These are phyloP conservation scores for Xenus cinereus DNA, from an alignment of 2,113 vertebrate species.

Conservation along the genomic window DNA sequence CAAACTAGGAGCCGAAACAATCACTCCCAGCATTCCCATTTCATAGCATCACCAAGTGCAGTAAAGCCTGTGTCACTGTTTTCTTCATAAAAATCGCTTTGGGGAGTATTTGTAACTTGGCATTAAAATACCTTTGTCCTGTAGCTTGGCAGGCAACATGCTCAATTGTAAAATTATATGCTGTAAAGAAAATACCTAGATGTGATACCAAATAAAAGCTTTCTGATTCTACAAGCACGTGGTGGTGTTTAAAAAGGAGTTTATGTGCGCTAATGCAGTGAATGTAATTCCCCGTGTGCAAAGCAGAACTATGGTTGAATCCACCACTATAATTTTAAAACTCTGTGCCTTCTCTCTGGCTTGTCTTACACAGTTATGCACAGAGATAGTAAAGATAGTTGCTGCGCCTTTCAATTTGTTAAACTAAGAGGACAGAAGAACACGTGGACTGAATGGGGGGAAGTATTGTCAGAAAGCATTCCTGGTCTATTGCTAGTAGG, in stretches of 20 bases:
- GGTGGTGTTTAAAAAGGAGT: neutral
- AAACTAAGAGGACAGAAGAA: neutral
- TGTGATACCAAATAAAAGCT: neutral
- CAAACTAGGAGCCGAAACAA: neutral
- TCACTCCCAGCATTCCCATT: neutral
- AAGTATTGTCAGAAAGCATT: neutral
- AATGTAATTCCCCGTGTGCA: neutral
- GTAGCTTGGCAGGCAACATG: neutral
- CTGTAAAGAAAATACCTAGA: neutral
- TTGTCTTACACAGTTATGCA: neutral
- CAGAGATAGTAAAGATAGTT: neutral
- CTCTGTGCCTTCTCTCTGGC: neutral
- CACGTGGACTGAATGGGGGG: neutral
- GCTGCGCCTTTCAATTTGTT: neutral
- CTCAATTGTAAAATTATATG: neutral
- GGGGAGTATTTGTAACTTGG: neutral
- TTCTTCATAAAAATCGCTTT: neutral
- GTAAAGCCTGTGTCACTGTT: neutral
- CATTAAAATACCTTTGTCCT: neutral
- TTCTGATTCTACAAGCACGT: neutral
- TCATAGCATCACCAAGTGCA: neutral
- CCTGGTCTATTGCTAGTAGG: neutral
- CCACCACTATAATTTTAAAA: neutral
- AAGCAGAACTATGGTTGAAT: neutral
- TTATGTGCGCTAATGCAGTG: accelerated